phyloP scores from a whole-genome alignment of 2,797 vertebrate species.

The Galaxias olidus region DNA sequence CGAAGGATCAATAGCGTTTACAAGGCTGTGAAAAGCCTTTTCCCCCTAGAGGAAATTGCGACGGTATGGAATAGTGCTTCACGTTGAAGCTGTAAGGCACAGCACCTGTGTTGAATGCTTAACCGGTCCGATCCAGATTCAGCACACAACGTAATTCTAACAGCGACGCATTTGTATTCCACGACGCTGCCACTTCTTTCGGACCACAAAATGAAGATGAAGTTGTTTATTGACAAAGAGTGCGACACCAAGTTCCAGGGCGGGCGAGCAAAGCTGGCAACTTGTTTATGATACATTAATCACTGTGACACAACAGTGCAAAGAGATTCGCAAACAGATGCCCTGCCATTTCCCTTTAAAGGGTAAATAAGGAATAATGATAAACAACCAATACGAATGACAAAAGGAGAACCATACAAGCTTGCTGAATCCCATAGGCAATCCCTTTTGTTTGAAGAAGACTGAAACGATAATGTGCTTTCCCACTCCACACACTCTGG shows the following conservation, averaged over 20 bases:
- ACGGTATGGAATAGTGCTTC: background rate
- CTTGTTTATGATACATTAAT: background rate
- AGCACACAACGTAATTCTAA: background rate
- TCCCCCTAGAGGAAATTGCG: conserved; percentile 5
- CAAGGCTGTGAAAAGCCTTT: conserved; percentile 17
- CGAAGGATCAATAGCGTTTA: conserved; percentile 18
- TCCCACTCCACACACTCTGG: no score
- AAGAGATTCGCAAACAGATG: background rate
- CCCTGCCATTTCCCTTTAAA: background rate
- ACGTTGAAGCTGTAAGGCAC: background rate
- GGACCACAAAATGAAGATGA: background rate
- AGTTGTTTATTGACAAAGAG: background rate
- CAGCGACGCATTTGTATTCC: background rate
- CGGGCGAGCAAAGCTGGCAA: background rate
- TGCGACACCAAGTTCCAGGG: background rate
- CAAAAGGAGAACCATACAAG: no score
- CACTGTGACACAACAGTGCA: background rate
- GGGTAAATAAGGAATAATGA: no score
- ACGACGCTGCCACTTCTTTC: background rate
- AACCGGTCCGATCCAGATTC: conserved; percentile 2
- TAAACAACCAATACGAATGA: no score
- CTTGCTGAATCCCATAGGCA: no score
- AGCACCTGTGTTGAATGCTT: background rate
- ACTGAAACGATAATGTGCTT: no score
- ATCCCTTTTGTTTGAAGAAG: no score